Evolutionary conservation across 2,888 invertebrate genomes (phyloP).

Genomic region (Plemyria rubiginata): DNA sequence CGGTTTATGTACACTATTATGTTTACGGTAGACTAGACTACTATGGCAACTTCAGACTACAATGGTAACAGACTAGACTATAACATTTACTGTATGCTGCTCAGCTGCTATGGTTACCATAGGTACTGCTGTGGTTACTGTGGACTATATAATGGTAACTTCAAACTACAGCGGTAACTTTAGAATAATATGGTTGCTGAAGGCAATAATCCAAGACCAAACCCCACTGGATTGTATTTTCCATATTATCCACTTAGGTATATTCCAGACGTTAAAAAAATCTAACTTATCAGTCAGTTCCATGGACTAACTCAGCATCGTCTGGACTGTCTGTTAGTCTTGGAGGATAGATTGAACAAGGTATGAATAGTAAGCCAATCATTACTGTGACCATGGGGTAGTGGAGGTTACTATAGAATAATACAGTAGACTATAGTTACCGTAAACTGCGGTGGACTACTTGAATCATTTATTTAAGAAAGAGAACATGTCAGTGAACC

Average conservation of each 20-base stretch:
- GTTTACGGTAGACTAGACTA: not conserved
- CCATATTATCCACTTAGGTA: too few relatives aligned
- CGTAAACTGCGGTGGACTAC: not conserved
- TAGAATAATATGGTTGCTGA: not conserved
- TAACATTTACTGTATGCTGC: not conserved
- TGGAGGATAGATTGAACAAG: not conserved
- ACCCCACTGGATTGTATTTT: too few relatives aligned
- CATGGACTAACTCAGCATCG: too few relatives aligned
- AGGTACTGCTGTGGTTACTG: not conserved
- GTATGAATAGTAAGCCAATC: not conserved
- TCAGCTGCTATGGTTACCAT: not conserved
- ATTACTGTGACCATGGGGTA: not conserved
- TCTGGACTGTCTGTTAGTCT: too few relatives aligned
- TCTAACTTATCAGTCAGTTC: too few relatives aligned
- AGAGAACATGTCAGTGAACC: too few relatives aligned
- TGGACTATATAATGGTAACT: not conserved
- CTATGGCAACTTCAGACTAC: not conserved
- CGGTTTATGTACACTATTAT: slow-evolving; percentile 1
- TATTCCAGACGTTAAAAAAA: too few relatives aligned
- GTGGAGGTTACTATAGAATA: slow-evolving; percentile 1
- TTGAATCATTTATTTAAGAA: too few relatives aligned
- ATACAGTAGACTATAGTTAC: not conserved
- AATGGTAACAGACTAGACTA: not conserved
- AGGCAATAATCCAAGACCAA: not conserved
- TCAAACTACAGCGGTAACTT: not conserved